phyloP scores from a whole-genome alignment of 2,888 invertebrate genomes.

The Lamellibrachia satsuma region DNA sequence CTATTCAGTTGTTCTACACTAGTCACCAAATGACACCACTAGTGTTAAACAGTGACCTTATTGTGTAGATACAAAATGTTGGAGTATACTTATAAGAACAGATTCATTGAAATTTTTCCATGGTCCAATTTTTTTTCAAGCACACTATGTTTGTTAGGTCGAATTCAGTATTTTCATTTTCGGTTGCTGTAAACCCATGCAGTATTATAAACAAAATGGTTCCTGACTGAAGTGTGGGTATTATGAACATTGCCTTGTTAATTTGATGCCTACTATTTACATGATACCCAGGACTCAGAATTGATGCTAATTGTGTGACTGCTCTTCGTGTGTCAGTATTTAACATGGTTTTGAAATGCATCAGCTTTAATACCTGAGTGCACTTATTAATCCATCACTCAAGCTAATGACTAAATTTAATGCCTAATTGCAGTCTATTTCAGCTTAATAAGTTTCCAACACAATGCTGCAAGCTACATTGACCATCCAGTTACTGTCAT shows the following conservation, averaged over 20 bases:
- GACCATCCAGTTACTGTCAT: not conserved
- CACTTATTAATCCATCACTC: not conserved
- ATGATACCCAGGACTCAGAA: not conserved
- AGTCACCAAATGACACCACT: too few relatives aligned
- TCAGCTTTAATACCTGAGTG: not conserved
- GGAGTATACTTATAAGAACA: too few relatives aligned
- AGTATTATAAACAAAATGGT: not conserved
- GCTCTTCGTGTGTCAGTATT: not conserved
- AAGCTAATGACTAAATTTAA: not conserved
- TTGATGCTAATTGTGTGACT: not conserved
- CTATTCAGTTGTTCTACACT: too few relatives aligned
- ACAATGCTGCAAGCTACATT: not conserved
- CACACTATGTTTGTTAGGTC: too few relatives aligned
- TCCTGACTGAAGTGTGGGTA: not conserved
- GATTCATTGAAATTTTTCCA: too few relatives aligned
- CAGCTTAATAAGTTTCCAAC: not conserved
- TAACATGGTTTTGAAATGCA: not conserved
- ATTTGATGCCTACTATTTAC: not conserved
- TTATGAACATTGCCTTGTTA: not conserved
- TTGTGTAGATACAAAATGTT: too few relatives aligned
- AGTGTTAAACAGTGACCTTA: too few relatives aligned
- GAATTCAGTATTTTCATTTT: too few relatives aligned
- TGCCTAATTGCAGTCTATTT: conserved; percentile 1
- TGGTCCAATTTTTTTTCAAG: too few relatives aligned
- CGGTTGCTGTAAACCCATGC: not conserved